A percentile compares a stretch with the other conserved stretches of the same genome.
Evolutionary conservation across 2,888 invertebrate species (phyloP).

Genomic region (Andrena flavipes): DNA sequence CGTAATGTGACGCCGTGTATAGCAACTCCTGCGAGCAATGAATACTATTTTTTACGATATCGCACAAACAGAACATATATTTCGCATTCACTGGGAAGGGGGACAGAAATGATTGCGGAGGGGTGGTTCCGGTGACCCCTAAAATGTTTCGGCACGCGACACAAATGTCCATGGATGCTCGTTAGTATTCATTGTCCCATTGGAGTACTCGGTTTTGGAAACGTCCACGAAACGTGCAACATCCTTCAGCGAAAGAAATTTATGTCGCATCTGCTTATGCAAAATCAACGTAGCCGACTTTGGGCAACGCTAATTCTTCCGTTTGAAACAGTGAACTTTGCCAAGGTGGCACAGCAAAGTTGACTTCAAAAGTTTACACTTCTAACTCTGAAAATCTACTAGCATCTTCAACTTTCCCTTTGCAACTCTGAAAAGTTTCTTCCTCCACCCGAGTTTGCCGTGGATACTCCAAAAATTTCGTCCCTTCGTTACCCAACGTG

Average conservation of each 20-base stretch:
- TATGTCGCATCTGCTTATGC: constrained; percentile 46
- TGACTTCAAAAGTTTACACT: background rate
- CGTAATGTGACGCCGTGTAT: background rate
- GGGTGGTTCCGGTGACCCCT: constrained; percentile 31
- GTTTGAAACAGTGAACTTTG: background rate
- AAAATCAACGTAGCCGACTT: background rate
- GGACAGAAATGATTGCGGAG: background rate
- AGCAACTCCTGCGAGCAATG: constrained; percentile 15
- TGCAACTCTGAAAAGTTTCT: background rate
- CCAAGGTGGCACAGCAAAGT: too few relatives aligned
- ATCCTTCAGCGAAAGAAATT: constrained; percentile 41
- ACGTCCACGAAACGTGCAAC: constrained; percentile 11
- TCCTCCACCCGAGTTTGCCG: background rate
- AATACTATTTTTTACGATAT: constrained; percentile 42
- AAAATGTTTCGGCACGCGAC: constrained; percentile 73
- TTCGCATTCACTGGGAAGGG: constrained; percentile 6
- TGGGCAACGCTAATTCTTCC: background rate
- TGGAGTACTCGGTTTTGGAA: constrained; percentile 21
- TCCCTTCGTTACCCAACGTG: background rate
- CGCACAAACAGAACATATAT: constrained; percentile 37
- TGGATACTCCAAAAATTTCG: background rate
- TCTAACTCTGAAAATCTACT: background rate
- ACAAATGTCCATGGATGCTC: constrained; percentile 60
- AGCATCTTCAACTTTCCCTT: background rate
- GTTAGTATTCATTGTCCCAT: constrained; percentile 76